These are phyloP conservation scores for Saxicola maurus DNA, from an alignment of 2,797 vertebrate genomes.

Conservation along the genomic window DNA sequence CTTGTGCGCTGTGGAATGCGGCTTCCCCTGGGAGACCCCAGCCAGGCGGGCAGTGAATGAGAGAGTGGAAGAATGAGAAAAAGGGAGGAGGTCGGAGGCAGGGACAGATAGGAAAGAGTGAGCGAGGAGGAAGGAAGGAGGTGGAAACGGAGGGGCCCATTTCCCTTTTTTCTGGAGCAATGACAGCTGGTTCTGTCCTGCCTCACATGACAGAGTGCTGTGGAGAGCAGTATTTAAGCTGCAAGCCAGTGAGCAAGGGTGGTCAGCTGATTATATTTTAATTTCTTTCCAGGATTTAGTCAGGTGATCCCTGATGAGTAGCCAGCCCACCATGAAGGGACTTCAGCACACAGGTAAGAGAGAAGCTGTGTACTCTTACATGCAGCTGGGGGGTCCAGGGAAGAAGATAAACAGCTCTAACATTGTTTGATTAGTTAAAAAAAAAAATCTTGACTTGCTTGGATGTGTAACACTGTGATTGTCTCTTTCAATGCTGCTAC, in stretches of 20 bases:
- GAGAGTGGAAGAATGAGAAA: slow-evolving; percentile 67
- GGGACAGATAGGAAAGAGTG: slow-evolving; percentile 61
- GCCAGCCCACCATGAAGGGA: slow-evolving; percentile 43
- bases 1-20: slow-evolving; percentile 77
- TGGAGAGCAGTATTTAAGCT: slow-evolving; percentile 49
- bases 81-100: slow-evolving; percentile 45
- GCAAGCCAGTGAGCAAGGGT: slow-evolving; percentile 34
- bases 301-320: slow-evolving; percentile 61
- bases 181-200: slow-evolving; percentile 72
- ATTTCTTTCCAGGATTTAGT: slow-evolving; percentile 51
- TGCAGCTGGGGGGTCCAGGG: background rate
- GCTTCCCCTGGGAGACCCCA: slow-evolving; percentile 79
- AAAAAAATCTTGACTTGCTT: background rate
- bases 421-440: background rate
- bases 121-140: slow-evolving; percentile 69
- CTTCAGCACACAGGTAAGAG: slow-evolving; percentile 55
- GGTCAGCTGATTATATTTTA: slow-evolving; percentile 68
- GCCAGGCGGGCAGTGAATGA: slow-evolving; percentile 49
- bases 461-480: background rate
- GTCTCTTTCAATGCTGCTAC: background rate
- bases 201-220: slow-evolving; percentile 59
- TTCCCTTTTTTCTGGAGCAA: slow-evolving; percentile 68
- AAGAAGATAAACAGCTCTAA: background rate
- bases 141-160: slow-evolving; percentile 63
- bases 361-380: background rate